phyloP scores from a whole-genome alignment of 2,797 vertebrate species.

The Tamandua tetradactyla region DNA sequence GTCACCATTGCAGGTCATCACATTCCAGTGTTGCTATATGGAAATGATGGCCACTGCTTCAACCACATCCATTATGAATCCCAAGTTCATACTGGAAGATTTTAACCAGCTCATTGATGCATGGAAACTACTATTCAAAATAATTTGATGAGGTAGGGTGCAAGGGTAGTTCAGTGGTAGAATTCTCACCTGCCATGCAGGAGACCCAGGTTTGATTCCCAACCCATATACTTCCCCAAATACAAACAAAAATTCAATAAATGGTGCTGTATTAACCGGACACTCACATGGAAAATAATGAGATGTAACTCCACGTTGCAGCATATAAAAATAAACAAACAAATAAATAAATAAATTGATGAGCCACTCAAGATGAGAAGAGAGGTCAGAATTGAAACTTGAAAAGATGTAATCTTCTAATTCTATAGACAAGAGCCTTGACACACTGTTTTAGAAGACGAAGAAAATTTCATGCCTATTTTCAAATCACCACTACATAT shows the following conservation, averaged over 20 bases:
- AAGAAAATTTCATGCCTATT: background rate
- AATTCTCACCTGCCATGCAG: too few species aligned
- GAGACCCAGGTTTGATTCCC: too few species aligned
- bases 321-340: too few species aligned
- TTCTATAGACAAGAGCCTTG: background rate
- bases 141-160: too few species aligned
- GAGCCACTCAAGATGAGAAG: slow-evolving; percentile 20
- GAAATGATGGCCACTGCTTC: background rate
- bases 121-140: background rate
- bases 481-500: background rate
- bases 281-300: too few species aligned
- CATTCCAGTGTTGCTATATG: background rate
- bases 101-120: slow-evolving; percentile 23
- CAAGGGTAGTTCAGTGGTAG: too few species aligned
- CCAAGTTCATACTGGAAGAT: background rate
- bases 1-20: background rate
- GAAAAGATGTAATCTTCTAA: slow-evolving; percentile 20
- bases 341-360: slow-evolving; percentile 60
- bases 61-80: slow-evolving; percentile 1
- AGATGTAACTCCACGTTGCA: too few species aligned
- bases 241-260: too few species aligned
- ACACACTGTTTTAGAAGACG: slow-evolving; percentile 6
- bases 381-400: slow-evolving; percentile 22
- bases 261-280: too few species aligned
- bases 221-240: too few species aligned